A percentile compares a stretch with the other conserved stretches of the same genome.
These are phyloP conservation scores for Tetrapedia diversipes DNA, from an alignment of 2,888 invertebrate species.

Conservation along the genomic window DNA sequence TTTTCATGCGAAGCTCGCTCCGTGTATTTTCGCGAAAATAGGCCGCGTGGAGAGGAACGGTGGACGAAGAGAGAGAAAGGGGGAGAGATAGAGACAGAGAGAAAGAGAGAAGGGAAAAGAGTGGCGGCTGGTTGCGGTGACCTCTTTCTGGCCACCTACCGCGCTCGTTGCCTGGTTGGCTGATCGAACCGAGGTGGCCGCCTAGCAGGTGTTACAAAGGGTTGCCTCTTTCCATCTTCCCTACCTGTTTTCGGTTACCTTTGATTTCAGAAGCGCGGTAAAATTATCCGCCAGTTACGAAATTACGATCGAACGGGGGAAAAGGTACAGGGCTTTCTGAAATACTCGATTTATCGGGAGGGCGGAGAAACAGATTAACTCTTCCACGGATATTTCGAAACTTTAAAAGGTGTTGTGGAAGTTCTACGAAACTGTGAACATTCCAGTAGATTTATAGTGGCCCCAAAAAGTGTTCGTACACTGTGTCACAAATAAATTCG, in stretches of 20 bases:
- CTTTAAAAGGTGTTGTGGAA: no score
- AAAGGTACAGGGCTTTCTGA: background rate
- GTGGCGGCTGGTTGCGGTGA: slow-evolving; percentile 50
- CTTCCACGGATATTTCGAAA: no score
- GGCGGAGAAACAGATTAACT: no score
- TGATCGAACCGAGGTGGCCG: slow-evolving; percentile 49
- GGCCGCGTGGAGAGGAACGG: slow-evolving; percentile 66
- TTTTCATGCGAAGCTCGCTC: slow-evolving; percentile 57
- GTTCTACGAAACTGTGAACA: no score
- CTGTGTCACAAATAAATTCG: no score
- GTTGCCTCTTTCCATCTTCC: slow-evolving; percentile 36
- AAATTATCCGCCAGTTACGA: slow-evolving; percentile 7
- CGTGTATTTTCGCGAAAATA: slow-evolving; percentile 71
- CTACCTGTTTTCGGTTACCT: background rate
- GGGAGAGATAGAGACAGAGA: no score
- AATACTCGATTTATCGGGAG: no score
- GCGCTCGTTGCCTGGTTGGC: slow-evolving; percentile 7
- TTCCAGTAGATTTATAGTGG: no score
- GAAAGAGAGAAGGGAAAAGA: slow-evolving; percentile 49
- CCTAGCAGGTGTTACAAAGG: slow-evolving; percentile 53
- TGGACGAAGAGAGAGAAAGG: slow-evolving; percentile 25
- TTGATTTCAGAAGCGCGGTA: background rate
- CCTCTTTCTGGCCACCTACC: slow-evolving; percentile 46
- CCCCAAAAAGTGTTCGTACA: no score
- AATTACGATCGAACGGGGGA: slow-evolving; percentile 24